phyloP scores from a whole-genome alignment of 2,797 vertebrate genomes.

The Adrianichthys oophorus region DNA sequence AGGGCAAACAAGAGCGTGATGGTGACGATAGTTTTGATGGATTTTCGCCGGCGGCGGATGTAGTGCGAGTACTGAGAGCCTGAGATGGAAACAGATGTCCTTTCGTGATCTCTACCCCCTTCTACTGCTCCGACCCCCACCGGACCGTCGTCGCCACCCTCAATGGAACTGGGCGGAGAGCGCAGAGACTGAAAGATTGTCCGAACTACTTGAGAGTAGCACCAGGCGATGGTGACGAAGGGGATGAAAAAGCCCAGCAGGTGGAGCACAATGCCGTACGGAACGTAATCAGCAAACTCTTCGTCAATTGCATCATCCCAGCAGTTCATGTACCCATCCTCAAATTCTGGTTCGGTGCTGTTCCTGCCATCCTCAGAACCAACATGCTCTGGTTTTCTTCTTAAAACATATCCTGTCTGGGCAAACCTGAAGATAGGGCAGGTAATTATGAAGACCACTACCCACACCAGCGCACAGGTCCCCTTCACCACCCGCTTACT shows the following conservation, averaged over 20 bases:
- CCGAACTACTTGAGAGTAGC: constrained; percentile 82
- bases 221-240: constrained; percentile 84
- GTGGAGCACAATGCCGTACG: constrained; percentile 82
- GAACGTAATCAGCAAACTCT: constrained; percentile 81
- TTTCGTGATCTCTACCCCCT: constrained; percentile 44
- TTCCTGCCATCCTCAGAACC: constrained; percentile 24
- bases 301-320: constrained; percentile 83
- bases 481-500: constrained; percentile 78
- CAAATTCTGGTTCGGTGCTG: constrained; percentile 23
- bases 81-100: constrained; percentile 67
- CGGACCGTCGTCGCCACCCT: constrained; percentile 47
- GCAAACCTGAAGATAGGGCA: constrained; percentile 84
- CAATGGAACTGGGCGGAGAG: constrained; percentile 65
- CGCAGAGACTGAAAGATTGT: constrained; percentile 80
- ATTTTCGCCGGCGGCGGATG: constrained; percentile 77
- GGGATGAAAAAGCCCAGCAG: constrained; percentile 82
- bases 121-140: constrained; percentile 47
- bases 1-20: constrained; percentile 83
- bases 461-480: constrained; percentile 79
- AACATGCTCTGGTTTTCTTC: constrained; percentile 18
- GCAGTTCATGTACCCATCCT: constrained; percentile 72
- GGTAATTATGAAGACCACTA: constrained; percentile 80
- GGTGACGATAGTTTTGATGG: constrained; percentile 82
- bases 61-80: constrained; percentile 77
- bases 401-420: constrained; percentile 70